phyloP scores from a whole-genome alignment of 2,888 invertebrate genomes.

The Cosmorhoe ocellata region DNA sequence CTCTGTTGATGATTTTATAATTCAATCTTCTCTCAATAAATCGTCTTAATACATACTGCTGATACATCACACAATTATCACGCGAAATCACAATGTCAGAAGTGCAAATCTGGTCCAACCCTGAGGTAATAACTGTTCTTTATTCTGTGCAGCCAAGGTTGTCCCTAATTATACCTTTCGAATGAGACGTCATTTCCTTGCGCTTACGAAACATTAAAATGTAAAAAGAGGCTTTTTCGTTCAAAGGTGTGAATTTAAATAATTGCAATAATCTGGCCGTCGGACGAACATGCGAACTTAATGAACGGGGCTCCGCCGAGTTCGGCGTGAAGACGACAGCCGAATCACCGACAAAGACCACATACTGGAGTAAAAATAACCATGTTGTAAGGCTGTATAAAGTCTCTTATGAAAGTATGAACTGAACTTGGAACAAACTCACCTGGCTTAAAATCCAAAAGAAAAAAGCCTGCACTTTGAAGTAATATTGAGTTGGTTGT shows the following conservation, averaged over 20 bases:
- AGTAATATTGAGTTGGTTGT: too few species aligned
- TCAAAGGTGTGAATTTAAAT: constrained; percentile 82
- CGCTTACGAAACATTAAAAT: constrained; percentile 79
- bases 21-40: constrained; percentile 18
- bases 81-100: constrained; percentile 64
- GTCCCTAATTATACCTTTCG: constrained; percentile 81
- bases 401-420: background rate
- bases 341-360: constrained; percentile 49
- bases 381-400: background rate
- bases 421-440: background rate
- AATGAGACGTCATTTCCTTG: constrained; percentile 80
- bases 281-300: constrained; percentile 76
- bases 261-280: constrained; percentile 78
- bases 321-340: constrained; percentile 63
- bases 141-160: constrained; percentile 55
- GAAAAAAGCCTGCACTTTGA: too few species aligned
- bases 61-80: constrained; percentile 70
- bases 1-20: too few species aligned
- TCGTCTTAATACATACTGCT: constrained; percentile 45
- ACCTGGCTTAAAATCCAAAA: too few species aligned
- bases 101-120: constrained; percentile 64
- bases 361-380: constrained; percentile 1
- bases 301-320: constrained; percentile 56
- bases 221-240: constrained; percentile 77
- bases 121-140: constrained; percentile 42